Percentiles rank a stretch among this genome's conserved stretches.
Conservation (phyloP, 2,113 vertebrate genomes). For the Brachyhypopomus gauderio region DNA sequence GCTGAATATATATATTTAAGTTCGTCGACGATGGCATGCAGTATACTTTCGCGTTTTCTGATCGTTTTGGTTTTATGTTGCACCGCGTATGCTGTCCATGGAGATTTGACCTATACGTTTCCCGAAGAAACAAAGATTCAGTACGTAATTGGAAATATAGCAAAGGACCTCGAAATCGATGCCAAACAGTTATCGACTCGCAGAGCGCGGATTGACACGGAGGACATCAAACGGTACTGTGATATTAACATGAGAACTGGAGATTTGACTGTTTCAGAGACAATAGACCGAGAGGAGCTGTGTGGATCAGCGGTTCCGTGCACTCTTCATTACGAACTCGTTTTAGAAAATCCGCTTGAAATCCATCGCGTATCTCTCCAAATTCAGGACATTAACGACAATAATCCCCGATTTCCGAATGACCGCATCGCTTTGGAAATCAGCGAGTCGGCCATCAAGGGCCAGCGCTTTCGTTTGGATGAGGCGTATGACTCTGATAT, state of each 20-base stretch:
- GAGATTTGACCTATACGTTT: slow-evolving; percentile 53
- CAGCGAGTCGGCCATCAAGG: slow-evolving; percentile 63
- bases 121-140: slow-evolving; percentile 55
- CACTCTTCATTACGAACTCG: slow-evolving; percentile 49
- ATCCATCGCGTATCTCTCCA: slow-evolving; percentile 53
- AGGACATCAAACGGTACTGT: slow-evolving; percentile 53
- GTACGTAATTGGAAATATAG: slow-evolving; percentile 50
- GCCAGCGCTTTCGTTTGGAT: slow-evolving; percentile 65
- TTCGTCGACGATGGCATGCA: not conserved
- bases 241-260: slow-evolving; percentile 51
- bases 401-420: slow-evolving; percentile 54
- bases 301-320: slow-evolving; percentile 44
- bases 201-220: slow-evolving; percentile 53
- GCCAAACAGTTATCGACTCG: slow-evolving; percentile 32
- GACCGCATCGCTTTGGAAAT: slow-evolving; percentile 61
- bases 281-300: slow-evolving; percentile 55
- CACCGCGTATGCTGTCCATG: slow-evolving; percentile 1
- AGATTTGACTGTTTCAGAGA: slow-evolving; percentile 52
- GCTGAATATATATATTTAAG: not conserved
- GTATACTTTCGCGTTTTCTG: not conserved
- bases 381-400: slow-evolving; percentile 75
- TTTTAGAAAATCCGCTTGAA: slow-evolving; percentile 63
- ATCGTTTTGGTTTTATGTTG: not conserved
- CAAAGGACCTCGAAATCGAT: slow-evolving; percentile 54
- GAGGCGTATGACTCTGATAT: slow-evolving; percentile 71